A percentile compares a stretch with the other conserved stretches of the same genome.
Conservation (phyloP, 2,113 vertebrate genomes). For the Ahaetulla prasina region DNA sequence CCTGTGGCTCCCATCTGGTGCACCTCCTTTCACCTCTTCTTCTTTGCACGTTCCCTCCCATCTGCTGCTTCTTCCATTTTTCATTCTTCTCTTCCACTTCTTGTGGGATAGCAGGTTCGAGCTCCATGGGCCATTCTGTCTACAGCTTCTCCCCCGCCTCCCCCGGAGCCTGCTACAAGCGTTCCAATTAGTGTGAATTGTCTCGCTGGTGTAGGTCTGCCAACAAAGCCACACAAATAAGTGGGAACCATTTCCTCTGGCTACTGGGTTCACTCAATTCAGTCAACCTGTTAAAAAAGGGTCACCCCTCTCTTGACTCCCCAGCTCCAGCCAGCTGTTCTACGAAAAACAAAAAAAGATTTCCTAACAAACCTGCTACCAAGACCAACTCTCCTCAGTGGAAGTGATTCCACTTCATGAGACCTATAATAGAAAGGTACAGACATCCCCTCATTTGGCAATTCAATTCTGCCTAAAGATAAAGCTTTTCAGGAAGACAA, state of each 20-base stretch:
- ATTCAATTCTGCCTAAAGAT: background rate
- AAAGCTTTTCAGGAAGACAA: background rate
- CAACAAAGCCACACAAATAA: background rate
- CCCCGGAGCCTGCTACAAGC: background rate
- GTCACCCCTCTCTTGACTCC: background rate
- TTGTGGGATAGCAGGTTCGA: conserved; percentile 8
- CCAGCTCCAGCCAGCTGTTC: background rate
- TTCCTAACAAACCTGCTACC: background rate
- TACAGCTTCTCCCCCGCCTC: background rate
- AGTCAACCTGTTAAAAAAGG: conserved; percentile 5
- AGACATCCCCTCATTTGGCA: background rate
- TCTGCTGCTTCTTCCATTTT: conserved; percentile 16
- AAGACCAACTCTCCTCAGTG: background rate
- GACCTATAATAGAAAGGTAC: background rate
- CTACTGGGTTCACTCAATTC: background rate
- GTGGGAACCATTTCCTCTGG: background rate
- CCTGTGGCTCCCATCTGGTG: conserved; percentile 26
- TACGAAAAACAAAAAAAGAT: background rate
- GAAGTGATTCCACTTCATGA: background rate
- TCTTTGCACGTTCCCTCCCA: conserved; percentile 28
- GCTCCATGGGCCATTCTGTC: background rate
- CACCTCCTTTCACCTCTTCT: conserved; percentile 11
- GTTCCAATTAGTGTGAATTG: conserved; percentile 27
- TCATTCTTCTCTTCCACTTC: conserved; percentile 17
- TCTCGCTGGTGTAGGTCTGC: conserved; percentile 9